phyloP scores from a whole-genome alignment of 2,888 invertebrate genomes.

The Sarcophaga carnaria region DNA sequence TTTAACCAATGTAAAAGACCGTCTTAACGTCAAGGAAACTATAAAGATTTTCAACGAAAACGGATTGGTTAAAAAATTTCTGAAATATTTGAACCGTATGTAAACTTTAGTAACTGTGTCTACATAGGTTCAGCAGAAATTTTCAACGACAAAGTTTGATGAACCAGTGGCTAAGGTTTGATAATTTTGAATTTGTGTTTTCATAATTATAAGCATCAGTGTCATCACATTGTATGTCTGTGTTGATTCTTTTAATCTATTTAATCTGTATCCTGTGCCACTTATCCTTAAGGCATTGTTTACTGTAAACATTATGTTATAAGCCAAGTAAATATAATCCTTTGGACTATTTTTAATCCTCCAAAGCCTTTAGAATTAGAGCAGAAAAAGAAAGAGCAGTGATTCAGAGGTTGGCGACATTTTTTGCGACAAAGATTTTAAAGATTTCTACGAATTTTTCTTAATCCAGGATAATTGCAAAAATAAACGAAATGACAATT shows the following conservation, averaged over 20 bases:
- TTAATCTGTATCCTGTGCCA: constrained; percentile 17
- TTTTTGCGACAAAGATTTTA: background rate
- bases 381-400: background rate
- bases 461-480: background rate
- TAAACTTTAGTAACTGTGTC: no score
- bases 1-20: no score
- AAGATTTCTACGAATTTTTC: background rate
- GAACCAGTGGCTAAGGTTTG: background rate
- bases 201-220: background rate
- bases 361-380: constrained; percentile 51
- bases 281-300: constrained; percentile 30
- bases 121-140: no score
- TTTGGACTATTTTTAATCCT: background rate
- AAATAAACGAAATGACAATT: background rate
- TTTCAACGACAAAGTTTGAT: no score
- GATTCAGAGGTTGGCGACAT: background rate
- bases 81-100: no score
- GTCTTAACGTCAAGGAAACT: no score
- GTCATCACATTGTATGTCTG: no score
- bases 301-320: constrained; percentile 51
- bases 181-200: background rate
- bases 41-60: no score
- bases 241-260: background rate
- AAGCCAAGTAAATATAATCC: constrained; percentile 12
- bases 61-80: no score